phyloP scores from a whole-genome alignment of 2,888 invertebrate genomes.

The Congeria kusceri region DNA sequence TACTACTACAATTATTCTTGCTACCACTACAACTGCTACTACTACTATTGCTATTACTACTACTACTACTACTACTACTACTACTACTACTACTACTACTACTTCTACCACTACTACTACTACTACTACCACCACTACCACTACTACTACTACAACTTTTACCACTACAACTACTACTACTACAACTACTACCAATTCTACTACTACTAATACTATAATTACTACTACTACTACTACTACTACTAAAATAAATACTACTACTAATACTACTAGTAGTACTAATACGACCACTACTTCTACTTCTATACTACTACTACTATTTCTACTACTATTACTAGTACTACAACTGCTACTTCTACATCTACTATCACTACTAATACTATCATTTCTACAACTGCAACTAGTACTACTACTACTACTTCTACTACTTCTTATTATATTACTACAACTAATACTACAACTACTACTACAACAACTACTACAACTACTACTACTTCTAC shows the following conservation, averaged over 20 bases:
- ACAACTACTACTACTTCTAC: slow-evolving; percentile 6
- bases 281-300: background rate
- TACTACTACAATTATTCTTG: background rate
- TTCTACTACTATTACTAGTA: background rate
- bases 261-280: background rate
- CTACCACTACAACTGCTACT: background rate
- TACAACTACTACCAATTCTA: no score
- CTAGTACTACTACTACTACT: background rate
- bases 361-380: background rate
- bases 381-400: background rate
- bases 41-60: no score
- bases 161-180: no score
- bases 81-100: no score
- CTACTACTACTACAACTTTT: no score
- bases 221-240: slow-evolving; percentile 5
- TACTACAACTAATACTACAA: slow-evolving; percentile 1
- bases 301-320: slow-evolving; percentile 1
- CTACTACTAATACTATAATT: background rate
- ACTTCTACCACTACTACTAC: no score
- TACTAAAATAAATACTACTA: background rate
- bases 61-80: no score
- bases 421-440: background rate
- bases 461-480: slow-evolving; percentile 5
- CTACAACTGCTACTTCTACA: background rate
- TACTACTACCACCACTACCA: no score